Evolutionary conservation across 2,113 vertebrate species (phyloP).

Genomic region (Muscicapa adusta): DNA sequence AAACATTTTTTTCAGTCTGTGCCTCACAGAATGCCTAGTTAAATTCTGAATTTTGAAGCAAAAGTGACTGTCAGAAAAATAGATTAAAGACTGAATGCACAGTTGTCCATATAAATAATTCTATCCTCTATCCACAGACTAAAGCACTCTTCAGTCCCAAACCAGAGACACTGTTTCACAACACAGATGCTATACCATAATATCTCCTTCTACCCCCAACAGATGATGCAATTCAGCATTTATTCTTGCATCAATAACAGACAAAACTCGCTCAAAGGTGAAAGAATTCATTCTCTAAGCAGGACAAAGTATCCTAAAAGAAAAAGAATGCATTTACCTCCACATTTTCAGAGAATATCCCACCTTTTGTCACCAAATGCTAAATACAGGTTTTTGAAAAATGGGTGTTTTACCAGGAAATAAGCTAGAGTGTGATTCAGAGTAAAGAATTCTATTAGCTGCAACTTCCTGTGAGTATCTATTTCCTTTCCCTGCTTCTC

Average conservation of each 20-base stretch:
- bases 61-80: not conserved
- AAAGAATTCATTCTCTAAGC: not conserved
- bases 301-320: not conserved
- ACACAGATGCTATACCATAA: not conserved
- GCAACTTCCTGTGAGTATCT: constrained; percentile 19
- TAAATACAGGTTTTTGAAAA: not conserved
- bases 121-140: not conserved
- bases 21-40: not conserved
- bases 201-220: not conserved
- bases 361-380: not conserved
- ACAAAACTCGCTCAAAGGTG: not conserved
- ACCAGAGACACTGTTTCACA: not conserved
- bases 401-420: constrained; percentile 1
- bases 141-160: not conserved
- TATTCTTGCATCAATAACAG: not conserved
- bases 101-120: not conserved
- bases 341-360: not conserved
- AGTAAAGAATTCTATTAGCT: not conserved
- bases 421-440: not conserved
- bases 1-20: not conserved
- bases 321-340: not conserved
- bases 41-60: not conserved
- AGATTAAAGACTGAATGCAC: not conserved
- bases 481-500: not conserved
- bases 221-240: not conserved